Base-by-base conservation (phyloP, 2,888 invertebrate species). In the Homarus gammarus region DNA sequence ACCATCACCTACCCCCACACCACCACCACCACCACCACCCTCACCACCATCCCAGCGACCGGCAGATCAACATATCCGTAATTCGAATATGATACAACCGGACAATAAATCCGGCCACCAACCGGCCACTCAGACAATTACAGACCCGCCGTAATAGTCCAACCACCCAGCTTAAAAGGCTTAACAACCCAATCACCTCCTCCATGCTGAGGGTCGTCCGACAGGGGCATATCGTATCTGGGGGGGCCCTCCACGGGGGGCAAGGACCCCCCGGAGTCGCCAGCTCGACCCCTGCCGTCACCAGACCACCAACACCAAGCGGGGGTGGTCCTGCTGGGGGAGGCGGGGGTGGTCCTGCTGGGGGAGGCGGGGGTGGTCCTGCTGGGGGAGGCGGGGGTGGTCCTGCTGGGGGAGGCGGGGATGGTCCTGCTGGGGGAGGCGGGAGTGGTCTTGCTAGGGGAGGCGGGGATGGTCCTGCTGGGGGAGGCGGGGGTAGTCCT, bases 221-320 rank as follows among this genome's bases (percentile, higher is more conserved):
- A 79, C 56, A 56, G 78, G 78, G 78, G 78, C 56, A 56, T 49
- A 79, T 79, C 33, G 49, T 31, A 51, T 56, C 38, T 10, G 51
- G 78, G 78, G 56, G 78, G 56, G n/a, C 78, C 8, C 78, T 33
- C 78, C 6, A 56, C 78, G 36, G 78, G 78, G 78, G 78, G 78
- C 56, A 3, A 1, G 6, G 64, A 27, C n/a, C 64, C 64, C 64
- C 64, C 27, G 6, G 64, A 5, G 64, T 5, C 64, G 56, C 56
- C 22, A 33, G 78, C 78, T 22, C 56, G 78, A 79, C 78, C 78
- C 78, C 78, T 15, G 78, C 56, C 10, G 78, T 33, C 44, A 15
- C n/a, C 36, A 79, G 78, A 79, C 78, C 78, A 79, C 78, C 78
- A 79, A 56, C 56, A 79, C 78, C 78, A 64, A 27, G 36, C 15